phyloP scores from a whole-genome alignment of 2,113 vertebrate genomes.

The Hiodon alosoides region DNA sequence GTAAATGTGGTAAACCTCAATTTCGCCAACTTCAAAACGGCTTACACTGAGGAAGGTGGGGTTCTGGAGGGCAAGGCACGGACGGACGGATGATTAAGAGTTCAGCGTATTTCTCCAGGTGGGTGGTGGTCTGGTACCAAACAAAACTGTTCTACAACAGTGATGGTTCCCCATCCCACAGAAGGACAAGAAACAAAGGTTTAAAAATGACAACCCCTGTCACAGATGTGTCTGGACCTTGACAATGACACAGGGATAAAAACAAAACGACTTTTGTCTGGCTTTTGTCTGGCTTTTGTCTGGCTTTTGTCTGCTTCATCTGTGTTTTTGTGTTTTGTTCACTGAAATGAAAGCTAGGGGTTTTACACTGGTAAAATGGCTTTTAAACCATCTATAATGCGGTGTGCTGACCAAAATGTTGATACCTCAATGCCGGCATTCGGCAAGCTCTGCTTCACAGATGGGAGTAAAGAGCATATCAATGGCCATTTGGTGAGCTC shows the following conservation, averaged over 20 bases:
- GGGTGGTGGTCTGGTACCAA: not conserved
- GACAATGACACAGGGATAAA: too few relatives aligned
- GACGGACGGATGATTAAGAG: conserved; percentile 10
- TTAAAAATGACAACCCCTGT: too few relatives aligned
- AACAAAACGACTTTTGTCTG: too few relatives aligned
- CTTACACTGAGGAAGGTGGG: not conserved
- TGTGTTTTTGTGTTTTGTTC: too few relatives aligned
- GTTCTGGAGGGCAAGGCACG: not conserved
- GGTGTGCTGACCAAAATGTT: not conserved
- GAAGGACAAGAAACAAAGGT: too few relatives aligned
- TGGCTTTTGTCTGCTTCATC: too few relatives aligned
- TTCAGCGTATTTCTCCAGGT: conserved; percentile 1
- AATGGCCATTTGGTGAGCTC: not conserved
- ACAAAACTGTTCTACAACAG: too few relatives aligned
- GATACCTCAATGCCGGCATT: not conserved
- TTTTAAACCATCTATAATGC: not conserved
- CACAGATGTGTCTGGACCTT: too few relatives aligned
- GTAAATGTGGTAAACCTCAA: not conserved
- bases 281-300: too few relatives aligned
- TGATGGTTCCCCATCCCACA: too few relatives aligned
- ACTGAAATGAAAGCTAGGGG: too few relatives aligned
- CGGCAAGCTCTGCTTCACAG: not conserved
- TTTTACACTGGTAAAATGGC: too few relatives aligned
- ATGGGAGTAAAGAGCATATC: not conserved
- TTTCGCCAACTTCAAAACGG: not conserved